Evolutionary conservation across 2,113 vertebrate species (phyloP), one percentile per base, ranked within the genome.

Genomic region (Salminus brasiliensis): DNA sequence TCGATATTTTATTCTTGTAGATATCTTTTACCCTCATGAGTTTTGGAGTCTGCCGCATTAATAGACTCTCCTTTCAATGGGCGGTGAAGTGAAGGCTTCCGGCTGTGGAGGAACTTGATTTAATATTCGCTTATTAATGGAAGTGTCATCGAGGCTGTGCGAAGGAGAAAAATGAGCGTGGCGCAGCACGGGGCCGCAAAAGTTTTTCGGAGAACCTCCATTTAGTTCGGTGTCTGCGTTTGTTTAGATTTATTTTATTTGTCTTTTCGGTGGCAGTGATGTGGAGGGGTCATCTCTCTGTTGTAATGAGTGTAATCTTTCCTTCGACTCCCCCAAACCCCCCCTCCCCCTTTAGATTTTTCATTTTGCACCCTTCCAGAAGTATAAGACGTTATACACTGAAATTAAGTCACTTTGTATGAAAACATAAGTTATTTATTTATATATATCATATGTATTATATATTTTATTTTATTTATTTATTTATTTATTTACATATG

Each of bases 91-190:
- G 82, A 85, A 85, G 82, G 82, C 83, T 86, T 78, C 70, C 18
- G 79, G 78, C 83, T 72, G 72, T 80, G 76, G 47, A 81, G 74
- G 74, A 82, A 82, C 81, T 81, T 85, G 85, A 85, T 88, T 89
- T 89, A 89, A 88, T 88, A 87, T 87, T 87, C 74, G 71, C 82
- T 85, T 85, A 87, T 87, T 89, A 89, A 89, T 87, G 80, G 27
- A 76, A 80, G 81, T 85, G 86, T 86, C 83, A 86, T 81, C 68
- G 81, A 73, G 70, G 78, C 84, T 59, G 77, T 57, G 71, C 18
- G 72, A 74, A 73, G 62, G 82, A 85, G 87, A 85, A 82, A 84
- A 85, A 87, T 86, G 81, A 86, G 78, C 43, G 3, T 10, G 27
- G 59, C 77, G 15, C 82, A 32, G 69, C 63, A 81, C 29, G 62